Evolutionary conservation across 1,140 invertebrate species (phyloP), one percentile per base, ranked within the genome.

Genomic region (Diachasmimorpha longicaudata): DNA sequence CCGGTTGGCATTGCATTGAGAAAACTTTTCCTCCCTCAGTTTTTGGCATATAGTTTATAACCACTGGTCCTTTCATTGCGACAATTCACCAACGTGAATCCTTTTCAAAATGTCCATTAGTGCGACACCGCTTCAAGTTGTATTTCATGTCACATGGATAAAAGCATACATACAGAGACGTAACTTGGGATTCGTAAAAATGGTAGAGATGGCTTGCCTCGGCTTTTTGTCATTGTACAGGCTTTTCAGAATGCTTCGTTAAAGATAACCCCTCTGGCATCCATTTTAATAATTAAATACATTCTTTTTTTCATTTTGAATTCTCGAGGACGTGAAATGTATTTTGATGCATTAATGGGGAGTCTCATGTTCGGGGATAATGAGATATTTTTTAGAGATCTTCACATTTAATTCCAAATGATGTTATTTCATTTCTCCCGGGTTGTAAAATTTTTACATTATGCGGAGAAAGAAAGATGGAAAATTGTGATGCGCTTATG

Each of bases 221-320:
- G 48, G 48, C 13, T 52, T 52, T 52, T 52, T 52, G 48, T 52
- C 48, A 52, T 52, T 52, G 9, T 52, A 9, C 48, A 52, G 48
- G n/a, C n/a, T 42, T 52, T 52, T 52, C 48, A 52, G 68, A 42
- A 70, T 37, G 68, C 36, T 70, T 39, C 48, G 48, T 52, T 52
- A 16, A 52, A 52, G 48, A 52, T 52, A 52, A 52, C 48, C 48
- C 31, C 48, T 52, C 48, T 52, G 16, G 48, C 14, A 52, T 6
- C 48, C 48, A 52, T 52, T 52, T 52, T 52, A 52, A 52, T 52
- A 52, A 52, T 52, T 52, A 52, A 52, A 52, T 52, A n/a, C 1
- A 52, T 52, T 52, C 19, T 16, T 52, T 52, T 16, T 19, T n/a
- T 46, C 2, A 3, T n/a, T 52, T 52, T 52, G 9, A 10, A 10